Evolutionary conservation across 2,797 vertebrate genomes (phyloP), one percentile per base, ranked within the genome.

Genomic region (Epinephelus coioides): DNA sequence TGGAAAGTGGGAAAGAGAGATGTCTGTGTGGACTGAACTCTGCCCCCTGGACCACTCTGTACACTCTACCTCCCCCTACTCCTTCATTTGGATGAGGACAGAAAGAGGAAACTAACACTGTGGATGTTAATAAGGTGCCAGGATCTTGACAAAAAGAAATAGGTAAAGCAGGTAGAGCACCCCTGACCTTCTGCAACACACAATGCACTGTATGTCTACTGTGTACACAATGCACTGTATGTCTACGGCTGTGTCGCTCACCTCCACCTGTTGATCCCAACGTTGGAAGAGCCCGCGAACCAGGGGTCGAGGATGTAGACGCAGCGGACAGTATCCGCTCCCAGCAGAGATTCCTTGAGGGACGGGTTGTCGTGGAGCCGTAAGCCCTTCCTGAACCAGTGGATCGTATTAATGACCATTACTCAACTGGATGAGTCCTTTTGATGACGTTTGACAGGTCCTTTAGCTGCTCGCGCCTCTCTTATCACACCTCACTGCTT

Each of bases 261-360:
- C 98, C 97, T 96, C 97, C 98, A 98, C 95, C 98, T 95, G 97
- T 97, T 98, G 96, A 99, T 99, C 57, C 97, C 97, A 61, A 99
- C 97, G 90, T 97, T 98, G 86, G 98, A 99, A 6, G 98, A 98
- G 19, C 97, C 98, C 0, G 98, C 98, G 84, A 99, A 99, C 98
- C 98, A 99, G 69, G 98, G 97, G 88, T 99, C 97, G 67, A 98
- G 95, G 92, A 98, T 98, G 93, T 98, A 99, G 78, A 98, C 97
- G 88, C 97, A 98, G 85, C 97, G 96, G 81, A 98, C 94, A 0
- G 94, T 96, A 81, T 97, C 97, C 51, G 97, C 97, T 63, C 97
- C 97, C 89, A 92, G 95, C 91, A 98, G 94, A 71, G 97, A 97
- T 56, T 97, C 97, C 93, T 95, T 94, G 74, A 98, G 95, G 51